These are phyloP conservation scores for Thoracochromis brauschi DNA, from an alignment of 2,113 vertebrate genomes.

Conservation along the genomic window DNA sequence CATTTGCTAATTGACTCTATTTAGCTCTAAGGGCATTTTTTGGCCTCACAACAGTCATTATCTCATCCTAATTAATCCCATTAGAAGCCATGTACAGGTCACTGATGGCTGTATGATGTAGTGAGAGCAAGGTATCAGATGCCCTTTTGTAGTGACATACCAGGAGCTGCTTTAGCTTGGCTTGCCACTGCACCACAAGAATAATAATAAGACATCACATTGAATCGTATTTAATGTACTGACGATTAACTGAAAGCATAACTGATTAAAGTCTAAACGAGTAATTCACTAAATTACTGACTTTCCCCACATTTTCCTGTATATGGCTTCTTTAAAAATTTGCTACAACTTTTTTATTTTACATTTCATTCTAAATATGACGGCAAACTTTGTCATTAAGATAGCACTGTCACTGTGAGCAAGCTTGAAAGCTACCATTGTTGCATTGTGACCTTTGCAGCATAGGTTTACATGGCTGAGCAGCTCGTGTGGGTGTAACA, in stretches of 20 bases:
- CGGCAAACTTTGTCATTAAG: neutral
- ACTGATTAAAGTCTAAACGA: neutral
- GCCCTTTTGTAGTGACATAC: neutral
- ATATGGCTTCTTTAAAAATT: neutral
- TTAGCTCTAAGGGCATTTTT: constrained; percentile 12
- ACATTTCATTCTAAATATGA: neutral
- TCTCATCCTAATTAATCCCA: constrained; percentile 39
- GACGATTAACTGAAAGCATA: neutral
- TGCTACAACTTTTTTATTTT: neutral
- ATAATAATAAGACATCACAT: neutral
- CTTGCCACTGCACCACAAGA: neutral
- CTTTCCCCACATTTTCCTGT: neutral
- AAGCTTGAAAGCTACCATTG: neutral
- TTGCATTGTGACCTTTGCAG: neutral
- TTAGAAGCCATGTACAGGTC: constrained; percentile 13
- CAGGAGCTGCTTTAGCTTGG: neutral
- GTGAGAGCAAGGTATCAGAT: neutral
- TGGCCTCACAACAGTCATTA: constrained; percentile 42
- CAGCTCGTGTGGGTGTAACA: neutral
- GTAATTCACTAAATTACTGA: neutral
- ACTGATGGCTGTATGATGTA: neutral
- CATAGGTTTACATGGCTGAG: neutral
- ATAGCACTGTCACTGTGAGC: neutral
- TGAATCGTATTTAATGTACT: neutral
- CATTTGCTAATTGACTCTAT: constrained; percentile 17